These are phyloP conservation scores for Liopterus haemorrhoidalis DNA, from an alignment of 2,888 invertebrate genomes.

Conservation along the genomic window DNA sequence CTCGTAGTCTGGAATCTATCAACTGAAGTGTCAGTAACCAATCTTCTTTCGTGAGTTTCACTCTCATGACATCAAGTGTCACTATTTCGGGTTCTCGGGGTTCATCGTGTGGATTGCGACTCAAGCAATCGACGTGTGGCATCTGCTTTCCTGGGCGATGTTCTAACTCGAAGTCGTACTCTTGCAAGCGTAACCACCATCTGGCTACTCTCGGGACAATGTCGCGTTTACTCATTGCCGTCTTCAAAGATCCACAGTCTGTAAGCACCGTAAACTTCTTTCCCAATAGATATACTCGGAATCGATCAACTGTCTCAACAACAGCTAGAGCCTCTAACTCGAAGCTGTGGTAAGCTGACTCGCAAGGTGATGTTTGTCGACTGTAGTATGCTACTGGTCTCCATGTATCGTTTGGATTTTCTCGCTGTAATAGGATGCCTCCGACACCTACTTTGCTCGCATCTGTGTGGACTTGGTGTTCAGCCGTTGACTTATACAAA, in stretches of 20 bases:
- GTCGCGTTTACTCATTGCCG: slow-evolving; percentile 25
- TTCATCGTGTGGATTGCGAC: slow-evolving; percentile 16
- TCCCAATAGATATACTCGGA: slow-evolving; percentile 32
- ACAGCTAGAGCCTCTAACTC: slow-evolving; percentile 35
- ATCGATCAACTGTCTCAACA: slow-evolving; percentile 29
- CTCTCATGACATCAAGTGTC: not conserved
- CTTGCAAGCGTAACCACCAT: slow-evolving; percentile 29
- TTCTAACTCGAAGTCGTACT: slow-evolving; percentile 28
- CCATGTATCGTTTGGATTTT: slow-evolving; percentile 1
- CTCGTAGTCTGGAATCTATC: not conserved
- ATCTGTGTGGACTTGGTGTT: slow-evolving; percentile 9
- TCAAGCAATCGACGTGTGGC: slow-evolving; percentile 29
- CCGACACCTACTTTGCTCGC: slow-evolving; percentile 4
- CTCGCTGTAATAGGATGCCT: slow-evolving; percentile 9
- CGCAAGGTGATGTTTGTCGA: slow-evolving; percentile 26
- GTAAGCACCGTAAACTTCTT: slow-evolving; percentile 32
- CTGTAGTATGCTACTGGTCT: slow-evolving; percentile 29
- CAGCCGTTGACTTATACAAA: too few species aligned
- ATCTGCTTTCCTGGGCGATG: slow-evolving; percentile 28
- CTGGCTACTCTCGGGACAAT: slow-evolving; percentile 28
- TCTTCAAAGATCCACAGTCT: slow-evolving; percentile 29
- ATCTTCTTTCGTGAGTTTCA: slow-evolving; percentile 10
- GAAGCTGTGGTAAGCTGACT: slow-evolving; percentile 29
- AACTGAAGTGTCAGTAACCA: slow-evolving; percentile 11
- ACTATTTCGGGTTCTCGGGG: slow-evolving; percentile 1